Evolutionary conservation across 2,888 invertebrate species (phyloP), one percentile per base, ranked within the genome.

Genomic region (Tholera decimalis): DNA sequence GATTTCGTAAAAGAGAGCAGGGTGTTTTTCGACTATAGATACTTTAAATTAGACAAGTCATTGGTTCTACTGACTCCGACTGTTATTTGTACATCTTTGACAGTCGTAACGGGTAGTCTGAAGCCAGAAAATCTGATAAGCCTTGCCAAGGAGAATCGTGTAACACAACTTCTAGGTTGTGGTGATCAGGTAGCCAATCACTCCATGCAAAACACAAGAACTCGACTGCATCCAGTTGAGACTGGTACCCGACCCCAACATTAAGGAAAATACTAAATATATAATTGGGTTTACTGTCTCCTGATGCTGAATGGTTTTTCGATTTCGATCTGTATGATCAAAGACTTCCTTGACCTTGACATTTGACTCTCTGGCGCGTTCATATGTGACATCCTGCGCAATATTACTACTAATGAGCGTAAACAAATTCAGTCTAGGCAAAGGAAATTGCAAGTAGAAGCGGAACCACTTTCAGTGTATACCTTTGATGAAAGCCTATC

Each of bases 401-500:
- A 70, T 70, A 53, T 41, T 35, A 30, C 28, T 57, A 11, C 28
- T 50, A 50, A 67, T 35, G 68, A 33, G 30, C 28, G 41, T 64
- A 50, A 74, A 59, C 53, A 68, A 68, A 51, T 68, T 55, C 69
- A 60, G 55, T 74, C 75, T 47, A 49, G 18, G 22, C 41, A 35
- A 47, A 72, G 72, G 62, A 69, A 72, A 75, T 72, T 61, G 61
- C 20, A 61, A 44, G 60, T 51, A 50, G 71, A 69, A 51, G 37
- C 54, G 58, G 64, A 58, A 56, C 58, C 33, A 64, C 20, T 56
- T 56, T 44, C 54, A 63, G 59, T 76, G 64, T 71, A 64, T 53
- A 33, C 51, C 15, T 50, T 72, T 71, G 71, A 79, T 79, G 63
- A 60, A 60, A 66, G 59, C 53, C 51, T 70, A 75, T 65, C 47